Percentiles rank a stretch among this genome's conserved stretches.
Conservation (phyloP, 2,113 vertebrate genomes). For the Sinocyclocheilus rhinocerous region DNA sequence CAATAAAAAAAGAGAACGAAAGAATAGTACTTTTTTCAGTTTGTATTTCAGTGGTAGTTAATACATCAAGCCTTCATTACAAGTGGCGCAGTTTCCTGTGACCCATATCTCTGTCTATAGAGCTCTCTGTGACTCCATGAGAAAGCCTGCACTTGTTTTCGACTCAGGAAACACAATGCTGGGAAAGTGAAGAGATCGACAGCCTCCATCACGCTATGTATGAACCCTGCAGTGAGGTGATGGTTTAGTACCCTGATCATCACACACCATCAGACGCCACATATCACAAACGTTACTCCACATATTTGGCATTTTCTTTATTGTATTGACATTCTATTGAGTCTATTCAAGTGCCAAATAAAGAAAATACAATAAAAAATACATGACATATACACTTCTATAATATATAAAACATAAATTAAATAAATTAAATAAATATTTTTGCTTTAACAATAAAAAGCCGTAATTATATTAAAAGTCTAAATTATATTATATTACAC, state of each 20-base stretch:
- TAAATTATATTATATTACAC: no score
- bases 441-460: no score
- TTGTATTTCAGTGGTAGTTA: background rate
- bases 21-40: background rate
- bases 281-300: background rate
- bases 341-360: background rate
- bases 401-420: no score
- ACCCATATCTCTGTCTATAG: slow-evolving; percentile 16
- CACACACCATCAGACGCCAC: background rate
- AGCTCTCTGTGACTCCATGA: slow-evolving; percentile 34
- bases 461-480: no score
- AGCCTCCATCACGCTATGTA: slow-evolving; percentile 29
- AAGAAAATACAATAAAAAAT: background rate
- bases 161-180: slow-evolving; percentile 51
- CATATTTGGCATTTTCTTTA: background rate
- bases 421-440: no score
- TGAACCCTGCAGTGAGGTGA: background rate
- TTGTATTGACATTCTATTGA: background rate
- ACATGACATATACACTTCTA: no score
- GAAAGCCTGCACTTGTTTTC: slow-evolving; percentile 48
- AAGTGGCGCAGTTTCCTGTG: background rate
- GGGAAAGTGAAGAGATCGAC: slow-evolving; percentile 37
- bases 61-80: background rate
- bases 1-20: background rate
- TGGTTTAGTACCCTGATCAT: no score